These are phyloP conservation scores for Euura lappo DNA, from an alignment of 1,140 invertebrate genomes.

Conservation along the genomic window DNA sequence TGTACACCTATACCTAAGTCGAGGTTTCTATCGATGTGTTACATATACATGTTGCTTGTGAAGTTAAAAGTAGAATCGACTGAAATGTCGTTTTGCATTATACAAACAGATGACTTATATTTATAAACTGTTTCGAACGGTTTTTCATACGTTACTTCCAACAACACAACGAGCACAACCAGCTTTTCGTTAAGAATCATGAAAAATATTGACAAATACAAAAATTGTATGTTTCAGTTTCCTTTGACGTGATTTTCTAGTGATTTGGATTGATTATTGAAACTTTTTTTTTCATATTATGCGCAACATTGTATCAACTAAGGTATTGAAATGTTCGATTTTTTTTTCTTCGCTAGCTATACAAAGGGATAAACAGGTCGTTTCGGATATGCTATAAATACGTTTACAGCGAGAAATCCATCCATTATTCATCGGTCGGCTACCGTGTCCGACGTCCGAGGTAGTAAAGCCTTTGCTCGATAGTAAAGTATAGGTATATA, in stretches of 20 bases:
- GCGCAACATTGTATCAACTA: no score
- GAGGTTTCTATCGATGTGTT: neutral
- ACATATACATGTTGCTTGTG: neutral
- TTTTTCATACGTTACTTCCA: neutral
- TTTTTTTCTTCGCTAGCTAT: neutral
- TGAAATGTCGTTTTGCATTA: constrained; percentile 1
- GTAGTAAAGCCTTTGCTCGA: neutral
- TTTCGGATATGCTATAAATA: neutral
- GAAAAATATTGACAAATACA: no score
- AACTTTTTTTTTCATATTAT: no score
- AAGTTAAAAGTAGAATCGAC: constrained; percentile 5
- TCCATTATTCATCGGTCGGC: neutral
- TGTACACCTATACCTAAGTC: neutral
- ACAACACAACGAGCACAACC: neutral
- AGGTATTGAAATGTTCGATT: no score
- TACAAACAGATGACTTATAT: constrained; percentile 5
- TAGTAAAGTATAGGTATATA: neutral
- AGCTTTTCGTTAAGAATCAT: no score
- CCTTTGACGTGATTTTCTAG: no score
- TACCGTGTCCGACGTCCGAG: constrained; percentile 6
- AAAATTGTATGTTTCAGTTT: no score
- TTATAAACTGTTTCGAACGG: neutral
- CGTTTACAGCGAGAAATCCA: constrained; percentile 1
- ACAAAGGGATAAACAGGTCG: constrained; percentile 1
- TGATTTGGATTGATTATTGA: no score